Evolutionary conservation across 37 sponge, comb jelly and placozoan species (phyloP).

Genomic region (Lycopodina hypogea): DNA sequence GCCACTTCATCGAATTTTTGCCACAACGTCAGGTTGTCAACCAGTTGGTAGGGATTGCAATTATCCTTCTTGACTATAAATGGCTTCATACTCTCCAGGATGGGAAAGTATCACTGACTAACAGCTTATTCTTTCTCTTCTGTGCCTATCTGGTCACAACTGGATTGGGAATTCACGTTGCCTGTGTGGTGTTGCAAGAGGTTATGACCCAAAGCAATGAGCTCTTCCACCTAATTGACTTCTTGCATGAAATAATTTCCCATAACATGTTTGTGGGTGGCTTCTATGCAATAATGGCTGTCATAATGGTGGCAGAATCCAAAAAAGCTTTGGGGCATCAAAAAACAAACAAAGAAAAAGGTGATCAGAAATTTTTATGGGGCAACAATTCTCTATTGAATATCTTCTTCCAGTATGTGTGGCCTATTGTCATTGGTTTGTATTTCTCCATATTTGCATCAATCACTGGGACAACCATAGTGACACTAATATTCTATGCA

Average conservation of each 20-base stretch:
- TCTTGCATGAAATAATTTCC: conserved; percentile 5
- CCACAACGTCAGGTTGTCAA: background rate
- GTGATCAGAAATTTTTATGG: background rate
- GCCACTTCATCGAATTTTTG: background rate
- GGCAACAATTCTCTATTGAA: background rate
- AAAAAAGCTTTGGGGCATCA: background rate
- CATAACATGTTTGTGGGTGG: conserved; percentile 12
- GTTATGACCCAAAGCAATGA: background rate
- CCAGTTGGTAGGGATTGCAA: background rate
- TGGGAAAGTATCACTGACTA: background rate
- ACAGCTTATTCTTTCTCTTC: background rate
- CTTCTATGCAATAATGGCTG: background rate
- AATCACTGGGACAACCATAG: background rate
- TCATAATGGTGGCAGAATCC: background rate
- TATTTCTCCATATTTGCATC: conserved; percentile 11
- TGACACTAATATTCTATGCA: conserved; percentile 15
- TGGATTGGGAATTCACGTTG: background rate
- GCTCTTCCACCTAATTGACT: background rate
- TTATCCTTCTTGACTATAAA: background rate
- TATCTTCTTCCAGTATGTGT: background rate
- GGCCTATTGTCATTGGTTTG: conserved; percentile 13
- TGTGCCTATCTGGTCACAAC: background rate
- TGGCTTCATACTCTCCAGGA: background rate
- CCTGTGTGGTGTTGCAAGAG: background rate
- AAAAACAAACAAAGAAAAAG: background rate